Percentiles rank a stretch among this genome's conserved stretches.
phyloP scores from a whole-genome alignment of 2,113 vertebrate genomes.

The Arizona elegans region DNA sequence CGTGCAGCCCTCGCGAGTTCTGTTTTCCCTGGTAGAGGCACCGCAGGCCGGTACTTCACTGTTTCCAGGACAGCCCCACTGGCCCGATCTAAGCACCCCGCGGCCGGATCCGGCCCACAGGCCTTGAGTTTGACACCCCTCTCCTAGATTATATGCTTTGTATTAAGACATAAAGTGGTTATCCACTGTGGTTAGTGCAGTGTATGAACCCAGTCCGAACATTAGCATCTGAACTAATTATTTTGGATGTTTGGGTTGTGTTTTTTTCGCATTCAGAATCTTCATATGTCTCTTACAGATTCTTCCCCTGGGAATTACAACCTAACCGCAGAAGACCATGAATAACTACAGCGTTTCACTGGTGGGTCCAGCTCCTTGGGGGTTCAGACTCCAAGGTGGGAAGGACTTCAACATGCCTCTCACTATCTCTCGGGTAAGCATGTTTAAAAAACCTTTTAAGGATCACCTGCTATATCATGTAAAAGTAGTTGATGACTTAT shows the following conservation, averaged over 20 bases:
- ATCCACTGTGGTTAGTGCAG: background rate
- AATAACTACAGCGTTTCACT: constrained; percentile 90
- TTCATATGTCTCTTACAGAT: constrained; percentile 63
- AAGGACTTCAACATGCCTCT: constrained; percentile 98
- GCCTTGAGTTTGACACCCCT: too few species aligned
- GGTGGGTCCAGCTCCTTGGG: constrained; percentile 91
- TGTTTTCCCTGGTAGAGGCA: too few species aligned
- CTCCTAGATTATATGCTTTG: background rate
- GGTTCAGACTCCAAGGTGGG: constrained; percentile 95
- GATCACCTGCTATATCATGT: constrained; percentile 3
- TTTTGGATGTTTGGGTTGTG: background rate
- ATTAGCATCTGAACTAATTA: background rate
- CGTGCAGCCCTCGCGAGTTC: too few species aligned
- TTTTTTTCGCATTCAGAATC: constrained; percentile 27
- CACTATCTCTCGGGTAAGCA: constrained; percentile 91
- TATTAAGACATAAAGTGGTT: background rate
- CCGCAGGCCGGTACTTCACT: too few species aligned
- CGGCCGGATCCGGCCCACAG: too few species aligned
- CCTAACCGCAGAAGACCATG: constrained; percentile 73
- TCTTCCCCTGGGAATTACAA: constrained; percentile 51
- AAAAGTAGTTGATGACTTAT: background rate
- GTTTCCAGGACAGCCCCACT: too few species aligned
- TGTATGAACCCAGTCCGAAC: background rate
- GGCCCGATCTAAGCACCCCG: too few species aligned
- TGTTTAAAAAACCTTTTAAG: constrained; percentile 11